A percentile compares a stretch with the other conserved stretches of the same genome.
These are phyloP conservation scores for Colletes collaris DNA, from an alignment of 2,888 invertebrate genomes.

Conservation along the genomic window DNA sequence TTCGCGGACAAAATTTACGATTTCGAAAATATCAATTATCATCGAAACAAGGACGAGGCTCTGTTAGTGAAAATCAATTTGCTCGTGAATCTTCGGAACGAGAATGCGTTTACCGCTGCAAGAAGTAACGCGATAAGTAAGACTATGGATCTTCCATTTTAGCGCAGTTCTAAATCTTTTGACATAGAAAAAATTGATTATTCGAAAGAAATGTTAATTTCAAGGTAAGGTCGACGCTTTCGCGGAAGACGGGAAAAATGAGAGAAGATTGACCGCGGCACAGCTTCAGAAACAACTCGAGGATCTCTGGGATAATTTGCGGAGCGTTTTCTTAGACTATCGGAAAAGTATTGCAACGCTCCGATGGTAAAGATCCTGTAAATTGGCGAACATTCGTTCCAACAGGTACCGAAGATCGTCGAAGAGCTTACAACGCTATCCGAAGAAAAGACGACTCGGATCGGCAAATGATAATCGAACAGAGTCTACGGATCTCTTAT, in stretches of 20 bases:
- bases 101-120: slow-evolving; percentile 52
- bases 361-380: too few species aligned
- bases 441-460: slow-evolving; percentile 72
- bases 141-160: neutral
- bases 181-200: neutral
- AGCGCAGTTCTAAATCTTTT: too few species aligned
- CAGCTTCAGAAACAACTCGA: slow-evolving; percentile 60
- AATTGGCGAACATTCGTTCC: neutral
- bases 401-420: slow-evolving; percentile 65
- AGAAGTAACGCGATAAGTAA: slow-evolving; percentile 67
- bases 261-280: slow-evolving; percentile 51
- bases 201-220: neutral
- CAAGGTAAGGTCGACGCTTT: slow-evolving; percentile 75
- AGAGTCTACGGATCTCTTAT: slow-evolving; percentile 61
- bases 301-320: slow-evolving; percentile 60
- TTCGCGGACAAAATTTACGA: slow-evolving; percentile 47
- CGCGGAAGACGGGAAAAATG: slow-evolving; percentile 73
- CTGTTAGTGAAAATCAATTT: slow-evolving; percentile 62
- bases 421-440: slow-evolving; percentile 66
- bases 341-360: slow-evolving; percentile 51
- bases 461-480: slow-evolving; percentile 65
- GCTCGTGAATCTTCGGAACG: slow-evolving; percentile 47
- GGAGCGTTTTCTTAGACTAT: slow-evolving; percentile 62
- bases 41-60: slow-evolving; percentile 54
- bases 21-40: slow-evolving; percentile 43